phyloP scores from a whole-genome alignment of 2,113 vertebrate species.

The Scortum barcoo region DNA sequence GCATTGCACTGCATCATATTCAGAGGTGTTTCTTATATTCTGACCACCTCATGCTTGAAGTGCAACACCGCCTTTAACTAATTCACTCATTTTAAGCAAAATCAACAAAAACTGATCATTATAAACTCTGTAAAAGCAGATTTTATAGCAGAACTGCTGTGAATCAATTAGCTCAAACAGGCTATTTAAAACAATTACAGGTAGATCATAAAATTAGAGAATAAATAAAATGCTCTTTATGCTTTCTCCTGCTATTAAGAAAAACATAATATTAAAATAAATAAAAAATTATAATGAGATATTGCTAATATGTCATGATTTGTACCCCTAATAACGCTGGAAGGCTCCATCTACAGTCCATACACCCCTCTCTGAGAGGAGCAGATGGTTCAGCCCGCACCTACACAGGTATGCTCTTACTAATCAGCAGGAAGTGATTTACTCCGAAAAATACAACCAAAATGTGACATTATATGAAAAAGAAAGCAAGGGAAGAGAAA shows the following conservation, averaged over 20 bases:
- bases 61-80: no score
- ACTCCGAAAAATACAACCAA: not conserved
- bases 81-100: no score
- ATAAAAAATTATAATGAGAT: not conserved
- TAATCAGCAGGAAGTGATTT: not conserved
- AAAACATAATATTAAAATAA: no score
- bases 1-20: no score
- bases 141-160: no score
- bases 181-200: not conserved
- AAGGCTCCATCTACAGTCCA: not conserved
- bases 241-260: not conserved
- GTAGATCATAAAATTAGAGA: not conserved
- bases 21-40: no score
- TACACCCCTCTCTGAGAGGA: not conserved
- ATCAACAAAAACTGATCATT: no score
- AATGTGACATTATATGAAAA: not conserved
- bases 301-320: not conserved
- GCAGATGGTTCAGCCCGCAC: slow-evolving; percentile 2
- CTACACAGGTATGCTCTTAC: not conserved
- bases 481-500: not conserved
- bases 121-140: no score
- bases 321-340: not conserved
- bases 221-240: no score
- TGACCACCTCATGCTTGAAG: no score
- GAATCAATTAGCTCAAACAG: no score